Percentiles rank a stretch among this genome's conserved stretches.
Evolutionary conservation across 2,888 invertebrate genomes (phyloP).

Genomic region (Apocheima hispidaria): DNA sequence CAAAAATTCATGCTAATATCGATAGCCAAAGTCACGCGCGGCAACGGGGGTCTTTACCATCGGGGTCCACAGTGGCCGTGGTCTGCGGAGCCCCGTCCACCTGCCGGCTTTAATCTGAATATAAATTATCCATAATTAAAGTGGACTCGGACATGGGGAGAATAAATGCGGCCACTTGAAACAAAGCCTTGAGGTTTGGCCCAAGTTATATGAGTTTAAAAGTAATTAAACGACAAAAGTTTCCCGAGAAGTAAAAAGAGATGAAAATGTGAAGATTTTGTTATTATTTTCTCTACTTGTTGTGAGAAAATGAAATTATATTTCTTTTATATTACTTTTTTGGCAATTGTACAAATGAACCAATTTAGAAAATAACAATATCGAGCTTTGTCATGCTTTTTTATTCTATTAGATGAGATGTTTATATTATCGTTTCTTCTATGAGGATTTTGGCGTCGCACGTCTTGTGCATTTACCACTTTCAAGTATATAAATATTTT

Average conservation of each 20-base stretch:
- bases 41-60: background rate
- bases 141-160: slow-evolving; percentile 80
- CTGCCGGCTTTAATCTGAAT: slow-evolving; percentile 83
- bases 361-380: background rate
- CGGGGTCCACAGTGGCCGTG: background rate
- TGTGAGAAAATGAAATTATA: slow-evolving; percentile 11
- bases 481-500: too few relatives aligned
- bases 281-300: slow-evolving; percentile 14
- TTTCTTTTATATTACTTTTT: slow-evolving; percentile 30
- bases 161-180: slow-evolving; percentile 84
- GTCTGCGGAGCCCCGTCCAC: slow-evolving; percentile 52
- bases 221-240: slow-evolving; percentile 21
- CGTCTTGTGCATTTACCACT: too few relatives aligned
- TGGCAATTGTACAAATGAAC: background rate
- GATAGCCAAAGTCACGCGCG: slow-evolving; percentile 17
- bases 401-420: background rate
- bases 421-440: too few relatives aligned
- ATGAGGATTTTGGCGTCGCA: too few relatives aligned
- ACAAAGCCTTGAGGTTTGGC: slow-evolving; percentile 69
- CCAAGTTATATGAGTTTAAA: slow-evolving; percentile 42
- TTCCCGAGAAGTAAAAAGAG: slow-evolving; percentile 8
- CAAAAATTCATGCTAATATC: slow-evolving; percentile 3
- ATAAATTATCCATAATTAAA: slow-evolving; percentile 86
- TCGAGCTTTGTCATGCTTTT: background rate
- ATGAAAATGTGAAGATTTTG: slow-evolving; percentile 8